phyloP scores from a whole-genome alignment of 1,140 invertebrate genomes.

The Nasonia giraulti region DNA sequence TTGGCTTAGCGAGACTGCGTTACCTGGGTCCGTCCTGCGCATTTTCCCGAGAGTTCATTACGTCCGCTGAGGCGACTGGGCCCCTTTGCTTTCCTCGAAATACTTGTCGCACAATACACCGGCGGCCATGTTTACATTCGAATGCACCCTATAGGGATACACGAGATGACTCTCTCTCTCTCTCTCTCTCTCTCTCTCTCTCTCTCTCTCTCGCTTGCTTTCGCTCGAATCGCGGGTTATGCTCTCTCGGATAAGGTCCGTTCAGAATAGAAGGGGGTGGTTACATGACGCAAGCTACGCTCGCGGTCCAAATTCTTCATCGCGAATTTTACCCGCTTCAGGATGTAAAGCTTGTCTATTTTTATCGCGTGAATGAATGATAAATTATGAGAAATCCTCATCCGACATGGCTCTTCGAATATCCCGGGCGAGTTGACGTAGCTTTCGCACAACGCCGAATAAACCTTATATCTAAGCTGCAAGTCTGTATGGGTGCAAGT shows the following conservation, averaged over 20 bases:
- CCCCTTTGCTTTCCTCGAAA: slow-evolving; percentile 55
- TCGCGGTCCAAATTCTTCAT: too few relatives aligned
- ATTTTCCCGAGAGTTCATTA: slow-evolving; percentile 58
- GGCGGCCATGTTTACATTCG: slow-evolving; percentile 68
- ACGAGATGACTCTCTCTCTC: background rate
- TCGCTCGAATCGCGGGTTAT: background rate
- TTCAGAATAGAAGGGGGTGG: background rate
- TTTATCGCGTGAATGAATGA: too few relatives aligned
- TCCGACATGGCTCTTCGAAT: background rate
- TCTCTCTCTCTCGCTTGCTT: background rate
- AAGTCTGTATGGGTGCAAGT: slow-evolving; percentile 1
- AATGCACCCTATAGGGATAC: slow-evolving; percentile 56
- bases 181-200: background rate
- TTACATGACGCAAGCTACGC: background rate
- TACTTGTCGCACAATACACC: slow-evolving; percentile 61
- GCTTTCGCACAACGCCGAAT: background rate
- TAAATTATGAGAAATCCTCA: background rate
- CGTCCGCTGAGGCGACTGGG: slow-evolving; percentile 46
- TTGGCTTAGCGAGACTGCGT: slow-evolving; percentile 28
- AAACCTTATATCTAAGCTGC: background rate
- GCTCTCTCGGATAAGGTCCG: slow-evolving; percentile 12
- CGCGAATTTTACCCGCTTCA: too few relatives aligned
- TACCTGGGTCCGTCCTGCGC: slow-evolving; percentile 62
- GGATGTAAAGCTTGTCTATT: background rate
- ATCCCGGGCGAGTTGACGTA: background rate